Percentiles rank a stretch among this genome's conserved stretches.
Evolutionary conservation across 2,797 vertebrate genomes (phyloP).

Genomic region (Cryptoprocta ferox): DNA sequence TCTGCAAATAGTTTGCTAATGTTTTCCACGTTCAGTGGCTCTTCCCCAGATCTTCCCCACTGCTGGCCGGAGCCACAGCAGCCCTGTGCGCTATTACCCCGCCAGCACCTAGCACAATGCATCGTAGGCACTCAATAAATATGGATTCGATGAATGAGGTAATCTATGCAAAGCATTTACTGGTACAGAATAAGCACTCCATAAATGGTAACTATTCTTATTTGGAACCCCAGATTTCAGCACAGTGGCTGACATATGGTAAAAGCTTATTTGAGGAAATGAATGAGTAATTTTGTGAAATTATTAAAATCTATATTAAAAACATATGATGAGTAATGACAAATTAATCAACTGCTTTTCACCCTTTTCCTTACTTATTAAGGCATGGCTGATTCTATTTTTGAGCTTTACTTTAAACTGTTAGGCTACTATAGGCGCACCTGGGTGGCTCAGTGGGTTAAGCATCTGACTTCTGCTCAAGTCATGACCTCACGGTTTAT

Average conservation of each 20-base stretch:
- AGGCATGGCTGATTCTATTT: not conserved
- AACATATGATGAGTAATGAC: not conserved
- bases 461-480: too few species aligned
- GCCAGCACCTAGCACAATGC: not conserved
- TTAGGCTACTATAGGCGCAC: not conserved
- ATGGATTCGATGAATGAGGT: not conserved
- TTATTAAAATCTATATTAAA: conserved; percentile 31
- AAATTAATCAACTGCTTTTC: not conserved
- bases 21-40: not conserved
- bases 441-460: too few species aligned
- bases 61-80: not conserved
- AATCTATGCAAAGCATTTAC: not conserved
- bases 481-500: too few species aligned
- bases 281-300: not conserved
- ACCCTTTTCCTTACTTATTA: not conserved
- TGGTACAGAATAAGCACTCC: not conserved
- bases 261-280: not conserved
- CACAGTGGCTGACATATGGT: not conserved
- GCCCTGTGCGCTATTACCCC: not conserved
- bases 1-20: not conserved
- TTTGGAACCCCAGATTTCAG: not conserved
- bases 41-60: not conserved
- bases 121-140: not conserved
- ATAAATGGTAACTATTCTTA: not conserved
- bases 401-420: not conserved